Evolutionary conservation across 2,888 invertebrate genomes (phyloP).

Genomic region (Caenorhabditis zanzibari): DNA sequence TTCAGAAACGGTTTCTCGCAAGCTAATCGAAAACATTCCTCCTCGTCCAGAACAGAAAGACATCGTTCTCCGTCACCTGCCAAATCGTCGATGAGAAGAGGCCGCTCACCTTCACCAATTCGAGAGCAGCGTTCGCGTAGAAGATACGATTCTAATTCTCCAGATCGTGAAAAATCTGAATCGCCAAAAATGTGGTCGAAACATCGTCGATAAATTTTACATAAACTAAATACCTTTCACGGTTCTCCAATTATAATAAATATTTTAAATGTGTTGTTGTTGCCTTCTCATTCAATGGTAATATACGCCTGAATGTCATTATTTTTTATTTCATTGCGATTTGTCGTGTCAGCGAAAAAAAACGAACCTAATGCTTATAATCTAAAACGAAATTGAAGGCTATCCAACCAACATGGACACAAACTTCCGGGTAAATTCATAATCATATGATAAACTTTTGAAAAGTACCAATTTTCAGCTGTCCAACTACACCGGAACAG

Average conservation of each 20-base stretch:
- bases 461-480: constrained; percentile 79
- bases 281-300: no score
- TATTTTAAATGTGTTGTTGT: no score
- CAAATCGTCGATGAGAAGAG: constrained; percentile 32
- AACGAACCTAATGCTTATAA: no score
- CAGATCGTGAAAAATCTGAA: constrained; percentile 6
- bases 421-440: constrained; percentile 67
- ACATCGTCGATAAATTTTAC: background rate
- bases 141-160: no score
- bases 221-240: no score
- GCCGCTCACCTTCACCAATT: background rate
- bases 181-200: constrained; percentile 38
- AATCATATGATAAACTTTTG: background rate
- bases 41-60: constrained; percentile 2
- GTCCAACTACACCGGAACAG: constrained; percentile 93
- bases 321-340: no score
- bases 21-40: background rate
- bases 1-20: background rate
- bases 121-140: background rate
- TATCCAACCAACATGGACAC: constrained; percentile 59
- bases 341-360: no score
- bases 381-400: background rate
- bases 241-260: no score
- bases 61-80: background rate
- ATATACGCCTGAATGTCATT: no score